phyloP scores from a whole-genome alignment of 2,113 vertebrate species.

The Mesembrinibis cayennensis region DNA sequence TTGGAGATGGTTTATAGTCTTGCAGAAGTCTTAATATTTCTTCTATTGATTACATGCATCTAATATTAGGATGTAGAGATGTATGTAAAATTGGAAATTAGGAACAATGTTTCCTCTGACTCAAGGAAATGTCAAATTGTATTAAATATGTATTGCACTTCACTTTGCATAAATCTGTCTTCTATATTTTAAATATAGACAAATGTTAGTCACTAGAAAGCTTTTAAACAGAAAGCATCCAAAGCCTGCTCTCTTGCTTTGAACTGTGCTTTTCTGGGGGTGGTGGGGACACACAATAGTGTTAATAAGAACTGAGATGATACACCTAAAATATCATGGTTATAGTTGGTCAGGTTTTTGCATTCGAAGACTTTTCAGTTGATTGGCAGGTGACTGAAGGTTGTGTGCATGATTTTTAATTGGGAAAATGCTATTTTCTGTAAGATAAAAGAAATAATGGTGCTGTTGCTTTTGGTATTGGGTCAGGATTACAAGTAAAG shows the following conservation, averaged over 20 bases:
- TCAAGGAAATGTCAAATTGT: neutral
- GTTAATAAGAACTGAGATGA: neutral
- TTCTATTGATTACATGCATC: neutral
- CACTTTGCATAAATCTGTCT: neutral
- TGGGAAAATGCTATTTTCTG: neutral
- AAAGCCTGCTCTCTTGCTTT: neutral
- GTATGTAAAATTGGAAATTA: neutral
- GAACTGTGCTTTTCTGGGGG: neutral
- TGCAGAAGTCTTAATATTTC: neutral
- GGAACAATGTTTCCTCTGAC: neutral
- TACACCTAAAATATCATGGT: neutral
- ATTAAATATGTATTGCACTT: neutral
- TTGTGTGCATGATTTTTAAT: neutral
- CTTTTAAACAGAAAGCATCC: neutral
- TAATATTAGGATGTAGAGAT: neutral
- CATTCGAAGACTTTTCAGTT: neutral
- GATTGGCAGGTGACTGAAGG: neutral
- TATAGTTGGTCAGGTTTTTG: neutral
- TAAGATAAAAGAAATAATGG: neutral
- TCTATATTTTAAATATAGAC: neutral
- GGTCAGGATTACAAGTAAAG: neutral
- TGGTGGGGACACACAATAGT: neutral
- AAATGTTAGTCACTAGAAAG: neutral
- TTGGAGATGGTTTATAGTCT: neutral
- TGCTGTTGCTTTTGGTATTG: neutral